These are phyloP conservation scores for Pseudomyrmex cubaensis DNA, from an alignment of 1,140 invertebrate genomes.

Conservation along the genomic window DNA sequence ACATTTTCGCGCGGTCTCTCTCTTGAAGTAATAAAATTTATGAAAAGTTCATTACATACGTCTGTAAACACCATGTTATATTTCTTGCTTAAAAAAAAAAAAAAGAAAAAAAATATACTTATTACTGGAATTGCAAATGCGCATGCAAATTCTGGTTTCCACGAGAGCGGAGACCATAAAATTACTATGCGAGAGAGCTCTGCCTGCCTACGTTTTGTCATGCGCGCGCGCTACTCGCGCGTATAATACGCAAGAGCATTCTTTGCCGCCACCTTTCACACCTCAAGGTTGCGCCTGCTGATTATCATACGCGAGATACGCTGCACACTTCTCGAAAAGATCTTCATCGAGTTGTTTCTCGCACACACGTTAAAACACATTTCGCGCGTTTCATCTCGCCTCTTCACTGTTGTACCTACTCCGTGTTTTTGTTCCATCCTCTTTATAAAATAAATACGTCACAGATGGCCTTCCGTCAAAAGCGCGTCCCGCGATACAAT, in stretches of 20 bases:
- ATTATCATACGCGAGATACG: constrained; percentile 75
- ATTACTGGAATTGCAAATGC: neutral
- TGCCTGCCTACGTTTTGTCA: constrained; percentile 6
- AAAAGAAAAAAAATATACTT: neutral
- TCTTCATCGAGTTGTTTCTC: constrained; percentile 3
- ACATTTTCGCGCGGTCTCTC: too few relatives aligned
- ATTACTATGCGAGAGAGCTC: constrained; percentile 33
- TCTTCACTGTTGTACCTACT: neutral
- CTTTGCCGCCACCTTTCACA: constrained; percentile 71
- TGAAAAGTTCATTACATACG: too few relatives aligned
- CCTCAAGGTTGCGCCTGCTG: constrained; percentile 67
- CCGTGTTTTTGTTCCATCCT: neutral
- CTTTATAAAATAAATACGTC: constrained; percentile 44
- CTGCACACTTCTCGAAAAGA: constrained; percentile 38
- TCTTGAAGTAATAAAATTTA: too few relatives aligned
- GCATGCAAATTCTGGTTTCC: neutral
- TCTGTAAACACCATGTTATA: neutral
- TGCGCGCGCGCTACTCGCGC: constrained; percentile 11
- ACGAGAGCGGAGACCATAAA: neutral
- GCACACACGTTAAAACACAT: neutral
- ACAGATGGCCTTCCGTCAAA: constrained; percentile 38
- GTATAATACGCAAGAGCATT: constrained; percentile 40
- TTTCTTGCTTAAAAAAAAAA: too few relatives aligned
- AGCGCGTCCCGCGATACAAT: constrained; percentile 22
- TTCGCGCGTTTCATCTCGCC: neutral